Evolutionary conservation across 2,113 vertebrate species (phyloP), one percentile per base, ranked within the genome.

Genomic region (Steatornis caripensis): DNA sequence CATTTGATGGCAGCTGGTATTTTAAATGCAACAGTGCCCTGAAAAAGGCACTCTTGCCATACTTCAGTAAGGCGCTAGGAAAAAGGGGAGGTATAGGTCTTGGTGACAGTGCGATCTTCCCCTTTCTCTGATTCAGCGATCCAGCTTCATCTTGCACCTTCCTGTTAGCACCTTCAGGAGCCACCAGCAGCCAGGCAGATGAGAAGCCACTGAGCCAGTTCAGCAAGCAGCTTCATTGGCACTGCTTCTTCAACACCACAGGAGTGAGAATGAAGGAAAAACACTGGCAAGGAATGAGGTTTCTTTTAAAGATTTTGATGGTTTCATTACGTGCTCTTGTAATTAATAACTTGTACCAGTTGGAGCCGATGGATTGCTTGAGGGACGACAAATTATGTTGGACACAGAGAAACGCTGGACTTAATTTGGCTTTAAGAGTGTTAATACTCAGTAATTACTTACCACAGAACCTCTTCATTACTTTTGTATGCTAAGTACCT

Each of bases 181-280:
- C 61, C 49, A 81, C n/a, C 58, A 68, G 81, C 64, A 74, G 53
- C 11, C 54, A 66, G 64, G 11, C 22, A 32, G 29, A 51, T 34
- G 68, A 84, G 68, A 81, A 93, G 53, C n/a, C 75, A 65, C 57
- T 10, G 18, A 90, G 93, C 75, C 57, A 55, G 82, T 81, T 88
- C 43, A 76, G 55, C 65, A 72, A 66, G 86, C 61, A 62, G 49
- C 57, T 94, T 46, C 65, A 5, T 39, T 64, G 43, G 57, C 65
- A 13, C 43, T 30, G 34, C 55, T 70, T 58, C 43, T 46, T 29
- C 60, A 45, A 51, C 23, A 12, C 29, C 48, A 54, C 27, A 45
- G 13, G 29, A 71, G 21, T 21, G 36, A 79, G 61, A 71, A 89
- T n/a, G n/a, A 69, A 72, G 53, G 53, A 64, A 71, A 85, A 79